Base-by-base conservation (phyloP, 2,888 invertebrate species). In the Dilophus febrilis region DNA sequence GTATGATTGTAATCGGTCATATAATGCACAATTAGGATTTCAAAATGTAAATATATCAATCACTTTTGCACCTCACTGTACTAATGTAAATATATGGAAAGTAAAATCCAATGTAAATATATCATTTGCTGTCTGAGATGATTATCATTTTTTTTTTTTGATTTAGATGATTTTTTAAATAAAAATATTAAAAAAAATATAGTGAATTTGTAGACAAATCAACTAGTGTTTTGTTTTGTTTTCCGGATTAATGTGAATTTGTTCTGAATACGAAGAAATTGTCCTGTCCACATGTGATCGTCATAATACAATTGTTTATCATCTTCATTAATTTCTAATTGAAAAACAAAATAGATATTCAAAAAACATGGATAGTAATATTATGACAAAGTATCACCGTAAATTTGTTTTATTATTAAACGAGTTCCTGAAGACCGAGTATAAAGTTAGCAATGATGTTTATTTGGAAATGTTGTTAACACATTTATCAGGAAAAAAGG, bases 391-490 rank as follows among this genome's bases (percentile, higher is more conserved):
- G 8, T 22, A 22, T 22, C 22, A 22, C 5, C 8, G 8, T 22
- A 22, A 22, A 22, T 22, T 22, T 22, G 5, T 6, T 6, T 22
- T 22, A 22, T 22, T 41, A 8, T 38, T 41, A 29, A 35, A 37
- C 10, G 14, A 17, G 2, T 41, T 41, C 22, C 22, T 41, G 3
- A 18, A 68, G 42, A 70, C 72, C 0, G 61, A 68, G 46, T 77
- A 72, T 59, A 67, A 69, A 48, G 62, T 68, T 35, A 59, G 68
- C 54, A 57, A 74, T 54, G 73, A 67, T 57, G 71, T 72, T 48
- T 76, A 77, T 55, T 69, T 74, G 44, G 77, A 76, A 53, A 68
- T 69, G 48, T 61, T 78, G 35, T 62, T 77, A 45, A 68, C 70
- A 40, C 74, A 76, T 57, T 54, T 77, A 47, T 59, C 65, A 16